Evolutionary conservation across 2,113 vertebrate species (phyloP).

Genomic region (Clarias gariepinus): DNA sequence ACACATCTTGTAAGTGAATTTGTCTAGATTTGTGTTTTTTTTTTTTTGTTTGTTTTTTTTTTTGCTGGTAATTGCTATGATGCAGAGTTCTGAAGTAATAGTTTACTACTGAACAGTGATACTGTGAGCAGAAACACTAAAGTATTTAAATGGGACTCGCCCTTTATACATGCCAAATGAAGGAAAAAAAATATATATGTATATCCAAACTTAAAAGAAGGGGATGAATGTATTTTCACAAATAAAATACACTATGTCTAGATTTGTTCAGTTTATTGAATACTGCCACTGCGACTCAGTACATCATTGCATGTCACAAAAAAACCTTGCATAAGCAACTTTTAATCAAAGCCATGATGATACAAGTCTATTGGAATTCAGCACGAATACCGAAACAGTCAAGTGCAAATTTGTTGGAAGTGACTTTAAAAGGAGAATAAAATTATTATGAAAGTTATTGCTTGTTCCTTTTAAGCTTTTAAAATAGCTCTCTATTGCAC

Average conservation of each 20-base stretch:
- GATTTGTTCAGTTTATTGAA: constrained; percentile 53
- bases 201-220: constrained; percentile 60
- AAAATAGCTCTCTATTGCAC: constrained; percentile 33
- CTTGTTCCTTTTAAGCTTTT: constrained; percentile 34
- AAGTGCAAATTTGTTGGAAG: constrained; percentile 41
- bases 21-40: constrained; percentile 41
- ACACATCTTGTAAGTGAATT: background rate
- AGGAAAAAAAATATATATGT: constrained; percentile 30
- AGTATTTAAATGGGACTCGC: constrained; percentile 47
- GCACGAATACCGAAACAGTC: constrained; percentile 33
- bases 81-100: constrained; percentile 34
- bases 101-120: constrained; percentile 56
- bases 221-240: constrained; percentile 53
- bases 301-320: constrained; percentile 60
- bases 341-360: constrained; percentile 39
- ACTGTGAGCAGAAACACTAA: constrained; percentile 48
- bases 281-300: constrained; percentile 52
- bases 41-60: background rate
- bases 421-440: background rate
- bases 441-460: constrained; percentile 43
- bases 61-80: constrained; percentile 4
- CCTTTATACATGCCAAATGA: constrained; percentile 56
- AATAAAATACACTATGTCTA: constrained; percentile 60
- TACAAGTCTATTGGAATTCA: constrained; percentile 24
- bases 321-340: constrained; percentile 39